Percentiles rank a stretch among this genome's conserved stretches.
Conservation (phyloP, 64 coral and sea anemone genomes). For the Exaiptasia diaphana region DNA sequence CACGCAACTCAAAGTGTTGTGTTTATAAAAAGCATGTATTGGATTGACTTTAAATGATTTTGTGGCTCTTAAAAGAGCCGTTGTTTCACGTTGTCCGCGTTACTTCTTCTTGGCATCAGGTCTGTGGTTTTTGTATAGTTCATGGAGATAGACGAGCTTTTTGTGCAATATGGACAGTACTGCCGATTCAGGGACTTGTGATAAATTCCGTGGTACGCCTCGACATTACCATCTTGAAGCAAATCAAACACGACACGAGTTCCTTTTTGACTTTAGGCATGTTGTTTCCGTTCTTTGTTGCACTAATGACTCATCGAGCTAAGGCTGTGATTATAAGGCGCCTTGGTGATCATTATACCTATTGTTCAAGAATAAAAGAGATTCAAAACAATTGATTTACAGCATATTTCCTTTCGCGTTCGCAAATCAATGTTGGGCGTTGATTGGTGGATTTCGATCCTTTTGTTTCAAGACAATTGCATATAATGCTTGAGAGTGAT, state of each 20-base stretch:
- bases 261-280: background rate
- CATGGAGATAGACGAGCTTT: background rate
- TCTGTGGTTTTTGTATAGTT: no score
- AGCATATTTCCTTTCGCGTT: no score
- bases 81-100: no score
- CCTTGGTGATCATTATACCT: background rate
- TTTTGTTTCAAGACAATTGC: no score
- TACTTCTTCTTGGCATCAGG: no score
- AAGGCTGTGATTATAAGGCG: background rate
- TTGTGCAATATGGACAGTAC: background rate
- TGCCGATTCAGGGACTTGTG: background rate
- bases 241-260: background rate
- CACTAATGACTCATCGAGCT: no score
- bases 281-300: background rate
- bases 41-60: no score
- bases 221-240: background rate
- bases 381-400: background rate
- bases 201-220: background rate
- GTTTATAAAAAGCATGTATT: no score
- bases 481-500: background rate
- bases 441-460: background rate
- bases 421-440: background rate
- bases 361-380: background rate
- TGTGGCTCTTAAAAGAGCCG: no score
- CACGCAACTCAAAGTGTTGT: no score